These are phyloP conservation scores for Heliconius hermathena DNA, from an alignment of 1,140 invertebrate species.

Conservation along the genomic window DNA sequence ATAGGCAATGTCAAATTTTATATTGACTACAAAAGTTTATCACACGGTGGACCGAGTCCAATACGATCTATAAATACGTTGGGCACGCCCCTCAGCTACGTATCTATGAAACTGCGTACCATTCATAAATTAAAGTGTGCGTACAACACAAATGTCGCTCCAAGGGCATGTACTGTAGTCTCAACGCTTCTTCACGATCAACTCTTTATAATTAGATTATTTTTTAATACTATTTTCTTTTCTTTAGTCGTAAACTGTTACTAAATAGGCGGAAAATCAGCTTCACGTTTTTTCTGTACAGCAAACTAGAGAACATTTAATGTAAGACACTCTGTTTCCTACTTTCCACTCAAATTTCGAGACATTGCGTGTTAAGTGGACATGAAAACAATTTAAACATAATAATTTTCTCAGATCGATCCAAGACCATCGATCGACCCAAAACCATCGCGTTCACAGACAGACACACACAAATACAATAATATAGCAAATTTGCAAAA, in stretches of 20 bases:
- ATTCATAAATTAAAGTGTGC: slow-evolving; percentile 58
- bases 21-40: slow-evolving; percentile 34
- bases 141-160: slow-evolving; percentile 51
- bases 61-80: slow-evolving; percentile 46
- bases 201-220: neutral
- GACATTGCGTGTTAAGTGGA: too few relatives aligned
- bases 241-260: neutral
- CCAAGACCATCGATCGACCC: too few relatives aligned
- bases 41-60: slow-evolving; percentile 40
- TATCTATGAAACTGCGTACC: slow-evolving; percentile 57
- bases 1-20: slow-evolving; percentile 29
- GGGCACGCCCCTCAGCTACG: slow-evolving; percentile 49
- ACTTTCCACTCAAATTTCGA: too few relatives aligned
- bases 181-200: slow-evolving; percentile 24
- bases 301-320: too few relatives aligned
- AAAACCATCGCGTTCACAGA: too few relatives aligned
- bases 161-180: slow-evolving; percentile 62
- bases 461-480: neutral
- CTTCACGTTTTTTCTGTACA: too few relatives aligned
- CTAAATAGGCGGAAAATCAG: too few relatives aligned
- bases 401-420: too few relatives aligned
- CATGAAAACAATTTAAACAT: too few relatives aligned
- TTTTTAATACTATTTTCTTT: slow-evolving; percentile 1
- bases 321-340: too few relatives aligned
- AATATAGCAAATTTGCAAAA: neutral